A percentile compares a stretch with the other conserved stretches of the same genome.
These are phyloP conservation scores for Bombylius major DNA, from an alignment of 2,888 invertebrate genomes.

Conservation along the genomic window DNA sequence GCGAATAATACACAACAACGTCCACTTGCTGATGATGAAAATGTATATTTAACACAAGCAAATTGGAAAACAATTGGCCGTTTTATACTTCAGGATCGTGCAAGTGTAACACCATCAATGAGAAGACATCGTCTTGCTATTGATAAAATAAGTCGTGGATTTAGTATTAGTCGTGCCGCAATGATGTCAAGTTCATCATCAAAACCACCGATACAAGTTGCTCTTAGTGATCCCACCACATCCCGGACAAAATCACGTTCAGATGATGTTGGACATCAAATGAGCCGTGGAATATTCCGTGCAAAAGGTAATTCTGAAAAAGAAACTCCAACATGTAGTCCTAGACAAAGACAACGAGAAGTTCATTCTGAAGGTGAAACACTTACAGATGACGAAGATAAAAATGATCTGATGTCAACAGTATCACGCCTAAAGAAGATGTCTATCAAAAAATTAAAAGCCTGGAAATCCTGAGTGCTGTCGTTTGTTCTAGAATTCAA, in stretches of 20 bases:
- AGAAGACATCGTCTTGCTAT: conserved; percentile 44
- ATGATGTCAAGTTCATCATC: conserved; percentile 39
- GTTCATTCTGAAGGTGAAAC: conserved; percentile 64
- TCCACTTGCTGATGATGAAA: conserved; percentile 70
- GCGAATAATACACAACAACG: conserved; percentile 43
- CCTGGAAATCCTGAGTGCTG: conserved; percentile 64
- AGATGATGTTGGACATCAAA: conserved; percentile 17
- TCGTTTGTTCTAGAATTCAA: background rate
- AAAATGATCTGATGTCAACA: conserved; percentile 54
- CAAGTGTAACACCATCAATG: conserved; percentile 47
- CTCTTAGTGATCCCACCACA: conserved; percentile 49
- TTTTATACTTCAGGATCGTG: conserved; percentile 61
- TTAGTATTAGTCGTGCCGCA: conserved; percentile 54
- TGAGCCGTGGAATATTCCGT: conserved; percentile 37
- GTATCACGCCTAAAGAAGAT: conserved; percentile 68
- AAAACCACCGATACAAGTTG: conserved; percentile 46
- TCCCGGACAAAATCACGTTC: conserved; percentile 15
- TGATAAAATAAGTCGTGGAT: conserved; percentile 51
- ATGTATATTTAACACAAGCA: conserved; percentile 79
- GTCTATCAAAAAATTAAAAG: conserved; percentile 61
- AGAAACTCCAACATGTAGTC: conserved; percentile 37
- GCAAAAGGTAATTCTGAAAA: conserved; percentile 48
- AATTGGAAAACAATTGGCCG: conserved; percentile 83
- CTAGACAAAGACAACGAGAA: conserved; percentile 41
- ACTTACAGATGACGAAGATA: conserved; percentile 47